Percentiles rank a stretch among this genome's conserved stretches.
phyloP scores from a whole-genome alignment of 2,113 vertebrate species.

The Ornithorhynchus anatinus region DNA sequence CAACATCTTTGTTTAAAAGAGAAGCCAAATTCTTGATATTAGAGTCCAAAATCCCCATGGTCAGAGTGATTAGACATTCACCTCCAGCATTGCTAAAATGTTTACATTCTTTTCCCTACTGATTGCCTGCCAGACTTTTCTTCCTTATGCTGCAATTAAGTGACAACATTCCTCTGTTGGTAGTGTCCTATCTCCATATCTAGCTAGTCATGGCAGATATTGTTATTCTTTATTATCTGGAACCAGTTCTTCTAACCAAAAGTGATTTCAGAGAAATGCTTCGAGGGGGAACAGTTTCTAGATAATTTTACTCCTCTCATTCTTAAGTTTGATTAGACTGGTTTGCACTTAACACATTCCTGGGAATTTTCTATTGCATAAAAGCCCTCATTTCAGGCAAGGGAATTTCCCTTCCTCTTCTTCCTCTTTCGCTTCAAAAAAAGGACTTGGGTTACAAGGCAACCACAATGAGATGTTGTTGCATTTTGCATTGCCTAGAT shows the following conservation, averaged over 20 bases:
- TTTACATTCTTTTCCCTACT: not conserved
- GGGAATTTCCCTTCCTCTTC: conserved; percentile 9
- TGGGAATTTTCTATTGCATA: not conserved
- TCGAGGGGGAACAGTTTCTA: not conserved
- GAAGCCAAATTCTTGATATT: not conserved
- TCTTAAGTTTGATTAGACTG: not conserved
- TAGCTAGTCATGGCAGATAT: not conserved
- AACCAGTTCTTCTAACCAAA: conserved; percentile 15
- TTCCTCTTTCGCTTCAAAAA: conserved; percentile 16
- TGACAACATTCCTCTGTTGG: not conserved
- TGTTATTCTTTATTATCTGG: not conserved
- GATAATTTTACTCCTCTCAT: not conserved
- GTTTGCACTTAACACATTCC: conserved; percentile 18
- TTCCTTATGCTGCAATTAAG: not conserved
- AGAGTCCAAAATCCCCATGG: not conserved
- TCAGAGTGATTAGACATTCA: not conserved
- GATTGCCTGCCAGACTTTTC: not conserved
- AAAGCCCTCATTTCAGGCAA: conserved; percentile 8
- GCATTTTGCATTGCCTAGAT: too few relatives aligned
- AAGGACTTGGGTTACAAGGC: not conserved
- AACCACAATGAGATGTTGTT: not conserved
- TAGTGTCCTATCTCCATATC: not conserved
- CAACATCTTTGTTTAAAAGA: not conserved
- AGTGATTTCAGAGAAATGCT: not conserved
- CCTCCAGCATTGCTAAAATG: not conserved